Percentiles rank a stretch among this genome's conserved stretches.
phyloP scores from a whole-genome alignment of 2,797 vertebrate species.

The Rhincodon typus region DNA sequence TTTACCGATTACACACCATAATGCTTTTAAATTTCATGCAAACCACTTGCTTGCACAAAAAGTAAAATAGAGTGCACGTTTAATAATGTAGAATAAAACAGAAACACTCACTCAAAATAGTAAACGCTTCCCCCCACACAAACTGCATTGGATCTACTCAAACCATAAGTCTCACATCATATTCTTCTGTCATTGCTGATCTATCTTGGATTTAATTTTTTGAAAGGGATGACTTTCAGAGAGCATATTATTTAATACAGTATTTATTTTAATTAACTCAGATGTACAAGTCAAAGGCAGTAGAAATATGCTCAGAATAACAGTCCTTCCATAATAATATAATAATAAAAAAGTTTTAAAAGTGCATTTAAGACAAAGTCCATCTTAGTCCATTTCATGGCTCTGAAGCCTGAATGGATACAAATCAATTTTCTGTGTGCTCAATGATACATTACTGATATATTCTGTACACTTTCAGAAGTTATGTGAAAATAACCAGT shows the following conservation, averaged over 20 bases:
- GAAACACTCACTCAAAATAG: not conserved
- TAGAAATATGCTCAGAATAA: constrained; percentile 31
- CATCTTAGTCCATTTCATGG: no score
- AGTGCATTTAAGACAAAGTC: no score
- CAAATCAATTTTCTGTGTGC: not conserved
- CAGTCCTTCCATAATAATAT: no score
- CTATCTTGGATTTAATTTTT: not conserved
- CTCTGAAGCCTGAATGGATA: not conserved
- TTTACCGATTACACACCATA: no score
- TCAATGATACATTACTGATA: not conserved
- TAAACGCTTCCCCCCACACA: not conserved
- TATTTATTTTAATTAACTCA: constrained; percentile 31
- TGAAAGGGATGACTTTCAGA: constrained; percentile 24
- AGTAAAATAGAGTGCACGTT: not conserved
- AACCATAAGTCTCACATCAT: not conserved
- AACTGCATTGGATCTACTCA: constrained; percentile 15
- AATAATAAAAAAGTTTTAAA: not conserved
- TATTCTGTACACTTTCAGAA: not conserved
- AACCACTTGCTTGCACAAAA: not conserved
- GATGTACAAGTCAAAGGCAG: constrained; percentile 8
- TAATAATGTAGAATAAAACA: not conserved
- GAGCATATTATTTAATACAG: not conserved
- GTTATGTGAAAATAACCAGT: constrained; percentile 54
- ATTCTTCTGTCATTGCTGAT: not conserved
- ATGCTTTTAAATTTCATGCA: not conserved